Evolutionary conservation across 1,140 invertebrate species (phyloP), one percentile per base, ranked within the genome.

Genomic region (Ostrea edulis): DNA sequence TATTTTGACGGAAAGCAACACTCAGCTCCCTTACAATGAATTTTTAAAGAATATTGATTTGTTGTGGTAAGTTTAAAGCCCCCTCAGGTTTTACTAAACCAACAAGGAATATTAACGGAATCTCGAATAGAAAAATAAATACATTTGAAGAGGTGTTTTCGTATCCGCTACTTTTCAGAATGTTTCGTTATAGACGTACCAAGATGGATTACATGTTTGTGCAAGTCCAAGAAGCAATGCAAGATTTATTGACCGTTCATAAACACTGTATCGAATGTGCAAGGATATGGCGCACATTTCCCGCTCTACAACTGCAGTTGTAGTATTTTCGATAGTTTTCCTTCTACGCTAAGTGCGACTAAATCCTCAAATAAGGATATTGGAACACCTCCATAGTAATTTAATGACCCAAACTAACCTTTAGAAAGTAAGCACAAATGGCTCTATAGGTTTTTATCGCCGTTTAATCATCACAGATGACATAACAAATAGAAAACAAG

Each of bases 401-500:
- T 62, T 62, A 62, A 62, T 62, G 17, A 62, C 55, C 55, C 14
- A 0, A 62, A 62, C 17, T 20, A 62, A 62, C 55, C 55, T 17
- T 17, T 62, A 62, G 55, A 62, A 62, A 62, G 54, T 55, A 62
- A 44, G 14, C 20, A 62, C 2, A 62, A 62, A 62, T 62, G 55
- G 17, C n/a, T 62, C 55, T 7, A 62, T n/a, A 20, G 55, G 68
- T 29, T 71, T 29, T 71, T 71, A 71, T 71, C 68, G 29, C 9
- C 22, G 25, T 71, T 71, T 71, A 11, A 77, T 77, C 68, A 77
- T 62, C 14, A 35, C 68, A 77, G 68, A 14, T 77, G 68, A 77
- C 35, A 77, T 77, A 35, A 77, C 68, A 77, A 77, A 77, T 77
- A 14, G 25, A 77, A 77, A 29, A 22, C 65, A 71, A 71, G 65